Conservation (phyloP, 2,888 invertebrate species). For the Tryphoninae sp. region DNA sequence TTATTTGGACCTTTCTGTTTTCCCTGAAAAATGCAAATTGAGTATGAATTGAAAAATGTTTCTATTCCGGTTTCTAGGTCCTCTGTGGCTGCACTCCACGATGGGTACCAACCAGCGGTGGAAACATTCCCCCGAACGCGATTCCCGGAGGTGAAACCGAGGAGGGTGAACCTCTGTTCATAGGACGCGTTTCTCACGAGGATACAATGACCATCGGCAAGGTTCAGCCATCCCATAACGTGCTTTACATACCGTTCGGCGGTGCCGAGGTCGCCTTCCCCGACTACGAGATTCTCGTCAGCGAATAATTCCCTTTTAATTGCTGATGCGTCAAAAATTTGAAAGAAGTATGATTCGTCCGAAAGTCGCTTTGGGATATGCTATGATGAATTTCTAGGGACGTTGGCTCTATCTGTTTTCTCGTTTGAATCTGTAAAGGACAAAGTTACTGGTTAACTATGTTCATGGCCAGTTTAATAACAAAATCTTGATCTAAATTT, state of each 20-base stretch:
- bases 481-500: neutral
- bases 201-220: constrained; percentile 91
- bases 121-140: constrained; percentile 88
- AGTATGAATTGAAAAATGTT: too few relatives aligned
- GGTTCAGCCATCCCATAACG: constrained; percentile 91
- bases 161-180: constrained; percentile 90
- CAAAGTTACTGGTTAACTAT: constrained; percentile 44
- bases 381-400: constrained; percentile 47
- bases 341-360: constrained; percentile 35
- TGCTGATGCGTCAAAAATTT: neutral
- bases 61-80: constrained; percentile 72
- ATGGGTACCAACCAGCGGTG: constrained; percentile 85
- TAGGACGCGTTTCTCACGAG: constrained; percentile 90
- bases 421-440: neutral
- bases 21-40: too few relatives aligned
- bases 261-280: constrained; percentile 90
- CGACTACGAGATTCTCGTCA: constrained; percentile 90
- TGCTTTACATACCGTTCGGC: constrained; percentile 92
- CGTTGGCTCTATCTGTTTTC: constrained; percentile 2
- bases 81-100: constrained; percentile 78
- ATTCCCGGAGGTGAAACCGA: constrained; percentile 88
- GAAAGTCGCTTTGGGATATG: constrained; percentile 33
- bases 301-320: constrained; percentile 72
- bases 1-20: too few relatives aligned
- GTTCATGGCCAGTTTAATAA: too few relatives aligned